Conservation (phyloP, 2,888 invertebrate genomes). For the Drosophila cognata region DNA sequence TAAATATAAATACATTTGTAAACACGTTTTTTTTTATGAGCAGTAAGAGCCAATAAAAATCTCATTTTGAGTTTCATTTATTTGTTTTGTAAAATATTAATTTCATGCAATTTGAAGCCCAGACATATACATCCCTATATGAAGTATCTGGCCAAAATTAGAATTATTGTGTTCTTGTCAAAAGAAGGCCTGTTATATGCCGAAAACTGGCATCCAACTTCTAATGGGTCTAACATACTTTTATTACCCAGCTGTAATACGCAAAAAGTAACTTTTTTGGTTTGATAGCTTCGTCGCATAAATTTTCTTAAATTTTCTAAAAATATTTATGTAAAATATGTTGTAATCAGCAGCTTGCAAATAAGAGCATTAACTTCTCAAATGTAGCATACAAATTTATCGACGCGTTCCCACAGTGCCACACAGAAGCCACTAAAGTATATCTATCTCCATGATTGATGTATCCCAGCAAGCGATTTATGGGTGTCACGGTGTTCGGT, state of each 20-base stretch:
- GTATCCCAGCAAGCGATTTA: background rate
- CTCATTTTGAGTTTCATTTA: background rate
- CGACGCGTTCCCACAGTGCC: background rate
- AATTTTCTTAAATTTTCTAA: background rate
- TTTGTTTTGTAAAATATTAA: background rate
- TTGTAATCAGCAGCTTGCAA: background rate
- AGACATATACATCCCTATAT: background rate
- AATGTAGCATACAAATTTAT: background rate
- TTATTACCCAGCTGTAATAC: background rate
- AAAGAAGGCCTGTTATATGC: background rate
- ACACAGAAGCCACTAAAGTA: background rate
- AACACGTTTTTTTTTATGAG: background rate
- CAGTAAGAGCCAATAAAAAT: background rate
- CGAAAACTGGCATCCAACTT: background rate
- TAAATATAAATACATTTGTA: background rate
- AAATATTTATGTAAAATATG: background rate
- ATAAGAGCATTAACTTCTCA: background rate
- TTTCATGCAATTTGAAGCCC: background rate
- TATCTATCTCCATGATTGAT: slow-evolving; percentile 1
- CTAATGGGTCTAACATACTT: background rate
- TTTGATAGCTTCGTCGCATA: background rate
- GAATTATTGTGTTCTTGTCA: background rate
- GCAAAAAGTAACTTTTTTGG: background rate
- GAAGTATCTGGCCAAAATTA: background rate
- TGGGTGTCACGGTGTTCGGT: background rate